Percentiles rank a stretch among this genome's conserved stretches.
phyloP scores from a whole-genome alignment of 37 sponge, comb jelly and placozoan genomes.

The Spongilla lacustris region DNA sequence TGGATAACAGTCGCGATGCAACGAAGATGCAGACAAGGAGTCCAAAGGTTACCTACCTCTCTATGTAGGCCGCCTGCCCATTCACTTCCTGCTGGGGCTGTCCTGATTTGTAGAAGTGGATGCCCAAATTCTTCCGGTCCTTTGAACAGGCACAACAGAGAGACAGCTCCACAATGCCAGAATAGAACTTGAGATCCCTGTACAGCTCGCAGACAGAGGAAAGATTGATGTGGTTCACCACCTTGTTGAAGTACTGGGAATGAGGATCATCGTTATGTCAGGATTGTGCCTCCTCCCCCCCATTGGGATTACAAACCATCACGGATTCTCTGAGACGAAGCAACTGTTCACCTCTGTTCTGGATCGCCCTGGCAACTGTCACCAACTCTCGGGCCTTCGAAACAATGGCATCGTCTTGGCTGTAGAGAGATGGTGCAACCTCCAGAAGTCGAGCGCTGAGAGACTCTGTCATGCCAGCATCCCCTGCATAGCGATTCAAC shows the following conservation, averaged over 20 bases:
- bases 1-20: no score
- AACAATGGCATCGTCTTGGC: slow-evolving; percentile 82
- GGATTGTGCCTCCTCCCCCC: not conserved
- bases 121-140: slow-evolving; percentile 80
- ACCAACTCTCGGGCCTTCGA: slow-evolving; percentile 77
- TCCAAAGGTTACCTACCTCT: slow-evolving; percentile 42
- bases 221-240: slow-evolving; percentile 77
- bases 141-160: slow-evolving; percentile 71
- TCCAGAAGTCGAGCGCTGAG: slow-evolving; percentile 74
- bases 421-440: slow-evolving; percentile 59
- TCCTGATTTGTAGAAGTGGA: slow-evolving; percentile 79
- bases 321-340: slow-evolving; percentile 69
- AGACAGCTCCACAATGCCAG: slow-evolving; percentile 87
- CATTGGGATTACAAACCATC: slow-evolving; percentile 25
- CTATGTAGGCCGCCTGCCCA: slow-evolving; percentile 49
- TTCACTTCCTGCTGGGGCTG: slow-evolving; percentile 64
- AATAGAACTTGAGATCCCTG: slow-evolving; percentile 52
- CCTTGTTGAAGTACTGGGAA: slow-evolving; percentile 66
- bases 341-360: slow-evolving; percentile 33
- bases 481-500: slow-evolving; percentile 75
- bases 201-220: slow-evolving; percentile 74
- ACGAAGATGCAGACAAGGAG: not conserved
- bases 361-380: slow-evolving; percentile 42
- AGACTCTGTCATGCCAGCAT: slow-evolving; percentile 68
- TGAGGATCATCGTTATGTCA: no score